Base-by-base conservation (phyloP, 2,113 vertebrate genomes). In the Lagenorhynchus albirostris region DNA sequence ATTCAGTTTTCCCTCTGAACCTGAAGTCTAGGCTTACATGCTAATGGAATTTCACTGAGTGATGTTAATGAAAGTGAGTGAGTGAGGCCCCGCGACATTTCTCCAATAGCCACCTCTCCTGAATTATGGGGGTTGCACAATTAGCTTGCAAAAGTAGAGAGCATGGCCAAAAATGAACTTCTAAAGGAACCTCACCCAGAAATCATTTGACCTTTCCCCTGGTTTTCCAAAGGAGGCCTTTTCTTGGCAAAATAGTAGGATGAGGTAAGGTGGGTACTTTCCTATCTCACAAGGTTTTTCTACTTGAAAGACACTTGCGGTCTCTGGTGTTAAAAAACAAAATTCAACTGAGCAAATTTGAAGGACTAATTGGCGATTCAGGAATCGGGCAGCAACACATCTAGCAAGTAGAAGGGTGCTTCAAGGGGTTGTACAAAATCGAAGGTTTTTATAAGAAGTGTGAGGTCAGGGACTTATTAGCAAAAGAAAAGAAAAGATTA, bases 71-170 rank as follows among this genome's bases (percentile, higher is more conserved):
- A 47, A 47, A 10, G 44, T 8, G 44, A 47, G 44, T 47, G 95
- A 85, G 73, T 67, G 47, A 91, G 68, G 23, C 63, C 89, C 17
- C 38, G 20, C 91, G 74, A 86, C 77, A 89, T 94, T 93, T 97
- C 55, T 92, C 67, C 86, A 95, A n/a, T 50, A 74, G 41, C 29
- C 20, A 4, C 50, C 82, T 95, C 89, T 93, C 63, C 44, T 95
- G 71, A 95, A 83, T 95, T 79, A 84, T 26, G 70, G 17, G 18
- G 18, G 84, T 96, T 97, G 77, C 77, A 92, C 96, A 98, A 97
- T 58, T 6, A 92, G 67, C 55, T 97, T 97, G 89, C 4, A n/a
- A 97, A 97, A 95, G 79, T 79, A 95, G 86, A 93, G 31, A 89
- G 4, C 38, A 17, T 94, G 55, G 29, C 89, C 91, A 91, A 91